A percentile compares a stretch with the other conserved stretches of the same genome.
Conservation (phyloP, 1,140 invertebrate species). For the Stenopsyche tienmushanensis region DNA sequence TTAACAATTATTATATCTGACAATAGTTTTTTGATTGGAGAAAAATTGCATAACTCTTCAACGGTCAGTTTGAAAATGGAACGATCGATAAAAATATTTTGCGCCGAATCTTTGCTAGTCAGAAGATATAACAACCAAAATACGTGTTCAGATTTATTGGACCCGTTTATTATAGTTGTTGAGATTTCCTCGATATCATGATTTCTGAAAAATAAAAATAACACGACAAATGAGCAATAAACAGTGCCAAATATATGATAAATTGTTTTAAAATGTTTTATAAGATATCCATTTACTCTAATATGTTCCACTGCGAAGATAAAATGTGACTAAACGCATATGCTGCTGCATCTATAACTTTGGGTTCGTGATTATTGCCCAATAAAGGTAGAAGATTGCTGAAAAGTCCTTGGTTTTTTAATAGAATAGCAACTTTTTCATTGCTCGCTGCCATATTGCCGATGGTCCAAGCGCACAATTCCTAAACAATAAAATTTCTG, state of each 20-base stretch:
- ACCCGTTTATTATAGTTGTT: background rate
- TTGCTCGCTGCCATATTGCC: constrained; percentile 50
- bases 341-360: constrained; percentile 44
- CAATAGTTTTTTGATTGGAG: background rate
- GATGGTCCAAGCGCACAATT: constrained; percentile 50
- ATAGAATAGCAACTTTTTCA: constrained; percentile 42
- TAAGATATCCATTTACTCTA: constrained; percentile 43
- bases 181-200: constrained; percentile 15
- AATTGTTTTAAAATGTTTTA: background rate
- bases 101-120: background rate
- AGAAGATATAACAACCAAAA: constrained; percentile 22
- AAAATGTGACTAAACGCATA: constrained; percentile 46
- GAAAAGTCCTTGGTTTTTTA: constrained; percentile 48
- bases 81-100: constrained; percentile 2
- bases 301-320: background rate
- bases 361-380: constrained; percentile 28
- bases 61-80: constrained; percentile 6
- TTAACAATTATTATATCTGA: constrained; percentile 7
- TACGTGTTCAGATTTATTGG: constrained; percentile 3
- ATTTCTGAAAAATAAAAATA: constrained; percentile 8
- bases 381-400: constrained; percentile 43
- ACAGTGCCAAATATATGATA: too few species aligned
- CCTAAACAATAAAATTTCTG: constrained; percentile 44
- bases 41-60: background rate
- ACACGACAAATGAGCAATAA: background rate